Evolutionary conservation across 92 coral and sea anemone species (phyloP), one percentile per base, ranked within the genome.

Genomic region (Bergia sp.): DNA sequence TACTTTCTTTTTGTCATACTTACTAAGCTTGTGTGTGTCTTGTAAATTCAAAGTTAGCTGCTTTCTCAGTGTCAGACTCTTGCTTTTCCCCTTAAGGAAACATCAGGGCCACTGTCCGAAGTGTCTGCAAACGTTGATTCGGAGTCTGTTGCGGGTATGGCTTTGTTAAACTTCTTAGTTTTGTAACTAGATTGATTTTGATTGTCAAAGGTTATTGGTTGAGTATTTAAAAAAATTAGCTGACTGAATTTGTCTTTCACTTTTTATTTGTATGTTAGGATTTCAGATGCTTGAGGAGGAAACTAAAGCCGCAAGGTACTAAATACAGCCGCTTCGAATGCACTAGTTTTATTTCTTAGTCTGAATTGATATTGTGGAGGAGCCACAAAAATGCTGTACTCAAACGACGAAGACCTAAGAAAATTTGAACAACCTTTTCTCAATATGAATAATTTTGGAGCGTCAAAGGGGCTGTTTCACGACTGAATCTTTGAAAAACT

Each of bases 61-160:
- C n/a, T 9, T 42, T 2, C 69, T 16, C 23, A 61, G 5, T 85
- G 29, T 29, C 29, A 29, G 29, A 29, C 58, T 3, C 38, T 37
- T 40, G 36, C 6, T 38, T 74, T 77, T 57, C 3, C 37, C n/a
- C 84, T 45, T 29, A 82, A 95, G 98, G 87, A 76, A 29, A 95
- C 79, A 20, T 90, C 91, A 20, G 90, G 55, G 58, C 71, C 39
- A 37, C 78, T 76, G 40, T 95, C 98, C n/a, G 98, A 93, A 50
- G 94, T 93, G 82, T 90, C 94, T 8, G 93, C 79, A 12, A 89
- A 86, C 45, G 75, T 81, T 71, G 93, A 91, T 81, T 95, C 90
- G 16, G 92, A 93, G 12, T 92, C 98, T 13, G 61, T 77, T 36
- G 67, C 85, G 86, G 98, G 96, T 95, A 89, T n/a, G 49, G n/a